Base-by-base conservation (phyloP, 2,888 invertebrate genomes). In the Blastobasis adustella region DNA sequence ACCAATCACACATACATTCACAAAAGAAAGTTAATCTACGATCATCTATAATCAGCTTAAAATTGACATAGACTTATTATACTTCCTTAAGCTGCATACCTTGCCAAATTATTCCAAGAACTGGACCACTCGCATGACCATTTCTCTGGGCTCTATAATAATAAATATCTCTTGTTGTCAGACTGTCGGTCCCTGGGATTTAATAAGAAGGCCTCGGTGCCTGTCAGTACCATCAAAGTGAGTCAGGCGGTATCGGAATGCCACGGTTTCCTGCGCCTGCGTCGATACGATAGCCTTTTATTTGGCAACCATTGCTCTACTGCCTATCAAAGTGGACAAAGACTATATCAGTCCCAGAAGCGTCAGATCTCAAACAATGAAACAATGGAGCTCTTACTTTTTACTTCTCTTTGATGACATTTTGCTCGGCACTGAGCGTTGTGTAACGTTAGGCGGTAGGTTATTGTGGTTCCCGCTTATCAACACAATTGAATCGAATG, bases 221-320 rank as follows among this genome's bases (percentile, higher is more conserved):
- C 41, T 49, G 47, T 49, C 23, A 23, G 23, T 23, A 23, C 23
- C 49, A 53, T 54, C 48, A 49, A 54, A 47, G 49, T 71, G 72
- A 74, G 63, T 76, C 72, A 73, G 56, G 58, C 57, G 55, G 58
- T 63, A 58, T 63, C 53, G 80, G 83, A 81, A 85, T 83, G 82
- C 69, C 56, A 66, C 67, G 63, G 75, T 74, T 81, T 84, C 84
- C 84, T 81, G 79, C 23, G 23, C 23, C 23, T 23, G 23, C 23
- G 23, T 23, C 23, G 23, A 23, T 23, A 23, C 61, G 61, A 67
- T 64, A 66, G 57, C 47, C 44, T 50, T 60, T 62, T 62, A 62
- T 69, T 67, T 60, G 60, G 65, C 58, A 62, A 55, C 23, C 23
- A 23, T 23, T 23, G 23, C 23, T 23, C 23, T 23, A 23, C 23